Percentiles rank a stretch among this genome's conserved stretches.
These are phyloP conservation scores for Anthophora plumipes DNA, from an alignment of 2,888 invertebrate genomes.

Conservation along the genomic window DNA sequence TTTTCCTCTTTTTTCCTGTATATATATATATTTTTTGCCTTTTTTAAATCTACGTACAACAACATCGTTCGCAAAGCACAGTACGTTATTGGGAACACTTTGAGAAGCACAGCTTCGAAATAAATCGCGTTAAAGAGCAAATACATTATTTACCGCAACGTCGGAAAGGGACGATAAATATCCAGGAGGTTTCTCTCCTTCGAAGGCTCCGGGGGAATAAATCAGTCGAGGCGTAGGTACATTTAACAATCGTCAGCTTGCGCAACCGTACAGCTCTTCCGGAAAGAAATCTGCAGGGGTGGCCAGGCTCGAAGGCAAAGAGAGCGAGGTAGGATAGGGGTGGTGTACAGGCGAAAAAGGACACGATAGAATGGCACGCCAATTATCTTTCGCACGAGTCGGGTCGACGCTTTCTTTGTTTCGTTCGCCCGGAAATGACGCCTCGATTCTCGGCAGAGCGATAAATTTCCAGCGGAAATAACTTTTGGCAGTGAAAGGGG, in stretches of 20 bases:
- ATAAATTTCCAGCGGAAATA: constrained; percentile 75
- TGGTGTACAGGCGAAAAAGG: constrained; percentile 25
- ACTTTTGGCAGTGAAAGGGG: constrained; percentile 70
- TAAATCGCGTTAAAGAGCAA: constrained; percentile 62
- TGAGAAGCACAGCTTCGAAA: constrained; percentile 15
- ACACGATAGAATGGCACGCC: constrained; percentile 59
- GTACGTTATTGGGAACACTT: constrained; percentile 31
- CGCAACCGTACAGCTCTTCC: constrained; percentile 45
- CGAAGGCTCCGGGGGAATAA: constrained; percentile 51
- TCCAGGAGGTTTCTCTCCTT: constrained; percentile 44
- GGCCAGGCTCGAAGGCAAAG: neutral
- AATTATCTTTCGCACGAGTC: constrained; percentile 68
- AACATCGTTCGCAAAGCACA: neutral
- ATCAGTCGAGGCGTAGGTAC: constrained; percentile 53
- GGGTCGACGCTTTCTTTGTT: constrained; percentile 68
- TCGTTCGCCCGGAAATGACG: constrained; percentile 73
- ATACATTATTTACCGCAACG: constrained; percentile 57
- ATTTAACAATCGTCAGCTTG: constrained; percentile 62
- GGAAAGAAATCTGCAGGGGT: constrained; percentile 43
- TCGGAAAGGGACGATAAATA: constrained; percentile 59
- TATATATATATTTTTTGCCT: neutral
- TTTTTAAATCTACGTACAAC: neutral
- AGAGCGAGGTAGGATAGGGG: neutral
- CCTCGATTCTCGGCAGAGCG: constrained; percentile 73
- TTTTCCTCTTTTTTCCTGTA: neutral